Evolutionary conservation across 1,140 invertebrate genomes (phyloP).

Genomic region (Rhizoglyphus robini): DNA sequence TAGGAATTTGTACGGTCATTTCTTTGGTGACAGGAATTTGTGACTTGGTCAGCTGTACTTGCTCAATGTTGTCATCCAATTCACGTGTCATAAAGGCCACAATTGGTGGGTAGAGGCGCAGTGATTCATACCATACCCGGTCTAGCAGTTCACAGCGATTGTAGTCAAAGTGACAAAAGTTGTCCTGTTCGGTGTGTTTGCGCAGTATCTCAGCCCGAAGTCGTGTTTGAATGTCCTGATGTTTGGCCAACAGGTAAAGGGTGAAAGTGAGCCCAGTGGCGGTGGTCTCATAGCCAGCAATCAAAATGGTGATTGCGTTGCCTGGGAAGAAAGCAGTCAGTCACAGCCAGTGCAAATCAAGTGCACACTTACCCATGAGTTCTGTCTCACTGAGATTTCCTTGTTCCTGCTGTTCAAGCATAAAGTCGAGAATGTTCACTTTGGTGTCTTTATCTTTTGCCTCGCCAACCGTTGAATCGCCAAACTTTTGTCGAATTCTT

Average conservation of each 20-base stretch:
- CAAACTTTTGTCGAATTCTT: not conserved
- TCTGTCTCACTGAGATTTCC: not conserved
- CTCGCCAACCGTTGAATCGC: not conserved
- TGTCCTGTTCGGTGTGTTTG: not conserved
- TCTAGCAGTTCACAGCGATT: not conserved
- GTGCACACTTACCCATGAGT: not conserved
- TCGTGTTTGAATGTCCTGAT: conserved; percentile 36
- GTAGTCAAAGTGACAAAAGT: not conserved
- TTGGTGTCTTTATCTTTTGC: not conserved
- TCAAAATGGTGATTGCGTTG: conserved; percentile 1
- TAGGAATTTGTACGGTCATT: conserved; percentile 28
- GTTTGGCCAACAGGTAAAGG: conserved; percentile 36
- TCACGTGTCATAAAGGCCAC: conserved; percentile 25
- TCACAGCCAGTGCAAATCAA: no score
- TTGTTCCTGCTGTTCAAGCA: not conserved
- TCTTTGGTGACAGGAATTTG: conserved; percentile 23
- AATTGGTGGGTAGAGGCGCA: conserved; percentile 29
- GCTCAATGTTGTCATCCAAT: conserved; percentile 27
- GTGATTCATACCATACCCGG: conserved; percentile 24
- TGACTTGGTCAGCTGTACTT: conserved; percentile 23
- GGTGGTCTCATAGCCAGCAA: conserved; percentile 36
- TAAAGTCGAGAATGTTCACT: conserved; percentile 5
- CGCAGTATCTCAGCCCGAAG: conserved; percentile 25
- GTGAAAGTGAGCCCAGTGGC: conserved; percentile 36
- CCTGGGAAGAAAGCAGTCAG: no score